These are phyloP conservation scores for Dysidea cf. avara DNA, from an alignment of 37 sponge, comb jelly and placozoan genomes.

Conservation along the genomic window DNA sequence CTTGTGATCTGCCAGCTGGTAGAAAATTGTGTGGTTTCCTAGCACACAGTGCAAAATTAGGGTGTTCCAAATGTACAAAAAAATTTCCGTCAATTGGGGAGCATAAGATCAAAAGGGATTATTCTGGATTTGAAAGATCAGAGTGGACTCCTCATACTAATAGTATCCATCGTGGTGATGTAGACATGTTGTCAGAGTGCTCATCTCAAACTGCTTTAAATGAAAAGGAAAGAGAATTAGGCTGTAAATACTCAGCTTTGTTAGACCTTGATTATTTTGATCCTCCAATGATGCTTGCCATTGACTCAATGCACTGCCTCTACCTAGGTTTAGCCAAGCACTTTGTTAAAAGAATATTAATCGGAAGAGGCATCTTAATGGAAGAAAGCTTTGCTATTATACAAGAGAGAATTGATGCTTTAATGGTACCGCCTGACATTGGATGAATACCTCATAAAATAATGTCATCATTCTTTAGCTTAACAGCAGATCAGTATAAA, in stretches of 20 bases:
- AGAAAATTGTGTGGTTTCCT: constrained; percentile 45
- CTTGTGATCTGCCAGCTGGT: constrained; percentile 44
- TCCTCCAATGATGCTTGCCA: constrained; percentile 1
- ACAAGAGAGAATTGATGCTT: not conserved
- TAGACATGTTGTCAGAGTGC: not conserved
- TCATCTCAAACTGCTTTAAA: not conserved
- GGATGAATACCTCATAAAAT: constrained; percentile 41
- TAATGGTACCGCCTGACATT: constrained; percentile 22
- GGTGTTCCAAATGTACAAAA: constrained; percentile 23
- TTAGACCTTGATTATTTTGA: constrained; percentile 30
- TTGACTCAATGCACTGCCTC: constrained; percentile 45
- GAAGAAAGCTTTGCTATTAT: not conserved
- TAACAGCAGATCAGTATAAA: not conserved
- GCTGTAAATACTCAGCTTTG: constrained; percentile 21
- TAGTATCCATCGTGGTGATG: not conserved
- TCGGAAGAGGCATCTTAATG: not conserved
- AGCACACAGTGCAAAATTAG: constrained; percentile 15
- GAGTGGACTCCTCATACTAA: constrained; percentile 8
- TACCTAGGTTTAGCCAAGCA: constrained; percentile 27
- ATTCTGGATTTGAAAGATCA: constrained; percentile 39
- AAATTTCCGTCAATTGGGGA: constrained; percentile 13
- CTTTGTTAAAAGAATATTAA: not conserved
- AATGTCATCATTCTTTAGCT: constrained; percentile 2
- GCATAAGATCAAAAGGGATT: constrained; percentile 12
- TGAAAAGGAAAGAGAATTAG: constrained; percentile 1